Base-by-base conservation (phyloP, 1,140 invertebrate species). In the Cylas formicarius region DNA sequence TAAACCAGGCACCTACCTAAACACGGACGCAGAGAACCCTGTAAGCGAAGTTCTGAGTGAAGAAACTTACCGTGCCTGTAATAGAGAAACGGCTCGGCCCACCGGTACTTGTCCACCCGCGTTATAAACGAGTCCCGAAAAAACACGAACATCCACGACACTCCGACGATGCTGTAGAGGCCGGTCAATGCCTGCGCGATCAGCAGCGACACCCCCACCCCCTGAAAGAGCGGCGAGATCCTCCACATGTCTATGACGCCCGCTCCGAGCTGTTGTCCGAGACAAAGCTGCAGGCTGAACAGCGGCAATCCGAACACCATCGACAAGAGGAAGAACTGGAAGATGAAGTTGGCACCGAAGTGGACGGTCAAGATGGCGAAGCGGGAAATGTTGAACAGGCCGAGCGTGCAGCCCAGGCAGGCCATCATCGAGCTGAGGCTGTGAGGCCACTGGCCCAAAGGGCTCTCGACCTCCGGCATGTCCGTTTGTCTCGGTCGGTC, bases 181-280 rank as follows among this genome's bases (percentile, higher is more conserved):
- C 88, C 87, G 38, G 89, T 77, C 17, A 90, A 71, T 4, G 81
- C 81, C 65, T 91, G 87, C 1, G 81, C 77, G 41, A 85, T 66
- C 6, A 92, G 71, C 35, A 93, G 66, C 1, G 87, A 80, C 37
- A 91, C 81, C 17, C 90, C 90, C 22, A 92, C 83, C 4, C 63
- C 63, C 69, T 87, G 84, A 63, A 92, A 92, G 44, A 92, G 78
- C 0, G 90, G 90, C 29, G 88, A 91, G 54, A 94, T 90, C 52
- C 75, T 80, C 89, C 90, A 94, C 87, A 93, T 91, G 51, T 90
- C 86, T 20, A 93, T 76, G 3, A 85, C 81, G 0, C 89, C 89
- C 0, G 84, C 76, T n/a, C 80, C 77, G 24, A 92, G 68, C 60
- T 86, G 81, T 64, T 90, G 85, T 3, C 90, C 90, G 24, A 92